Base-by-base conservation (phyloP, 2,797 vertebrate genomes). In the Pangasius macronema region DNA sequence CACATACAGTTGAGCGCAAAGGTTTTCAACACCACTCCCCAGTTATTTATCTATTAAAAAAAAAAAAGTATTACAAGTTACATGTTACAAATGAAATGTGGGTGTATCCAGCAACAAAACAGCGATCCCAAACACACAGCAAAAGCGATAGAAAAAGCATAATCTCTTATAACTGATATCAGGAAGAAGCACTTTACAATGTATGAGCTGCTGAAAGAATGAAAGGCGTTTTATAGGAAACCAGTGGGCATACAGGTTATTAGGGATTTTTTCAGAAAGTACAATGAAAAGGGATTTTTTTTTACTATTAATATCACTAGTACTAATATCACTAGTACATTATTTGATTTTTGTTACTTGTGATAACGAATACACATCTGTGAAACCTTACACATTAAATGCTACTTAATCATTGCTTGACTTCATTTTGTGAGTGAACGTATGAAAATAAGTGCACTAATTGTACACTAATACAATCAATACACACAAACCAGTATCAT, bases 1-100 rank as follows among this genome's bases (percentile, higher is more conserved):
- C 81, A 67, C 61, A 63, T 63, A 42, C 57, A n/a, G 59, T 82
- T 63, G 39, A 63, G 36, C 30, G 80, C 57, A 82, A 82, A 63
- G 59, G n/a, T 83, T 83, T 83, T 67, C 61, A 65, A 65, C 61
- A 83, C 27, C n/a, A 24, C 36, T 81, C 36, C 10, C n/a, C 42
- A 33, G 27, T 49, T 59, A 36, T 59, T 30, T 2, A 49, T 65
- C 59, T 67, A 30, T 33, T 30, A 8, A 22, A 20, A 18, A n/a
- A 61, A 81, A 67, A 65, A 18, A 39, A 14, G 11, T 24, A 63
- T 46, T 63, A 63, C 57, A 1, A 63, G 57, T n/a, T n/a, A n/a
- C n/a, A 82, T 27, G 7, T 82, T 63, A 46, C 36, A 30, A 49
- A 49, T 67, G n/a, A 82, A 67, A 82, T 20, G 39, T 42, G 55